Evolutionary conservation across 2,797 vertebrate genomes (phyloP), one percentile per base, ranked within the genome.

Genomic region (Arctocebus calabarensis): DNA sequence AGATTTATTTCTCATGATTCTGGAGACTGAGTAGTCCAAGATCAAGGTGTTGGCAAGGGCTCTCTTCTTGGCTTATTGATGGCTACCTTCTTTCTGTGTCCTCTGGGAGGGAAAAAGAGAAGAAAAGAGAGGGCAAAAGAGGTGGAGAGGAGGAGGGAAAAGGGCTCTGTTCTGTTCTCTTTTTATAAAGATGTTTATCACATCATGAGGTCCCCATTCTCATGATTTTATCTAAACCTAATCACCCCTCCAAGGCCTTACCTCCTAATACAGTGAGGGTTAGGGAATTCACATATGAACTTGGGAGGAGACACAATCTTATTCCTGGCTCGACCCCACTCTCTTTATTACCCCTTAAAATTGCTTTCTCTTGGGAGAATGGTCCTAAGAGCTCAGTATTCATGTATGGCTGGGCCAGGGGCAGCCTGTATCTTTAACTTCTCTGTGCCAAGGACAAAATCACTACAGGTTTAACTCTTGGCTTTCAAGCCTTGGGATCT

Each of bases 321-420:
- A 16, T 20, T 23, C 17, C 32, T 17, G 37, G 66, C 22, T 25
- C 74, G 12, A 7, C 5, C 40, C 16, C 11, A 43, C 55, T 22
- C 62, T 92, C 90, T 83, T 89, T 84, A 23, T 40, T 75, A 81
- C 52, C 84, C 88, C 29, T 90, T 85, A 94, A 95, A 66, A 40
- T 20, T 86, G 82, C 37, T 81, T 93, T 88, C 55, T 71, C 70
- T n/a, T 45, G 61, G 83, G 0, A 96, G 82, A 40, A 88, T 25
- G 34, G 6, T 34, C 34, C 57, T 57, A 17, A 22, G 45, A 32
- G 27, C 2, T 2, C 6, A 22, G 16, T 13, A 32, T 9, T 7
- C 0, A 25, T 0, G 13, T 23, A 12, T 12, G 0, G 70, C 82
- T 32, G 0, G 52, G 0, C 75, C 37, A 19, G 34, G 61, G 57